These are phyloP conservation scores for Sterna hirundo DNA, from an alignment of 2,113 vertebrate species.

Conservation along the genomic window DNA sequence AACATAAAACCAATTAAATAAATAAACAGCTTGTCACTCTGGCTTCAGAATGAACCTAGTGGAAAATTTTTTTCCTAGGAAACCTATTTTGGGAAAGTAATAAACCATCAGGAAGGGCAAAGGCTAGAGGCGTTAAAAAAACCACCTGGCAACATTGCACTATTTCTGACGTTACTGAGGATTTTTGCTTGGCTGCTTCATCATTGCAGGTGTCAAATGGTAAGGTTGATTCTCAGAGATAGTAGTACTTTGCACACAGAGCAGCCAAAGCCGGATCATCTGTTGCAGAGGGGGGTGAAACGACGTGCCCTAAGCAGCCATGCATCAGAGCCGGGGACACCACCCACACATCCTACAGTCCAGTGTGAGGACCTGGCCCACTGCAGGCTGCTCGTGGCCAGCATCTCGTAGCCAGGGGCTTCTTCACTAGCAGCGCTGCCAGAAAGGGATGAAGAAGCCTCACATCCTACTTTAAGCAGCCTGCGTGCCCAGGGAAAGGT, in stretches of 20 bases:
- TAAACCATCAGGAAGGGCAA: slow-evolving; percentile 25
- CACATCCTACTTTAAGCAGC: neutral
- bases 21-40: slow-evolving; percentile 31
- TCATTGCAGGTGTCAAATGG: neutral
- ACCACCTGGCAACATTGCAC: neutral
- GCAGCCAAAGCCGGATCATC: neutral
- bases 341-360: neutral
- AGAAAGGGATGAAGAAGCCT: neutral
- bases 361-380: neutral
- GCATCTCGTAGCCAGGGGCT: neutral
- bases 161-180: neutral
- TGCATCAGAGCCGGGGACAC: too few relatives aligned
- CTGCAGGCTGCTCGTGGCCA: neutral
- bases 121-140: neutral
- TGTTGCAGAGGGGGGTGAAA: neutral
- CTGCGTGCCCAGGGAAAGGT: neutral
- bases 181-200: neutral
- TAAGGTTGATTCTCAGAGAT: neutral
- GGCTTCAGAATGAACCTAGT: neutral
- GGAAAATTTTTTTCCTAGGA: slow-evolving; percentile 28
- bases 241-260: neutral
- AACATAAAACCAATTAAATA: slow-evolving; percentile 45
- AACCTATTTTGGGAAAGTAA: slow-evolving; percentile 45
- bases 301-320: neutral
- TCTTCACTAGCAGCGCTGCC: neutral